A percentile compares a stretch with the other conserved stretches of the same genome.
Evolutionary conservation across 2,113 vertebrate genomes (phyloP).

Genomic region (Phylloscopus whistleri): DNA sequence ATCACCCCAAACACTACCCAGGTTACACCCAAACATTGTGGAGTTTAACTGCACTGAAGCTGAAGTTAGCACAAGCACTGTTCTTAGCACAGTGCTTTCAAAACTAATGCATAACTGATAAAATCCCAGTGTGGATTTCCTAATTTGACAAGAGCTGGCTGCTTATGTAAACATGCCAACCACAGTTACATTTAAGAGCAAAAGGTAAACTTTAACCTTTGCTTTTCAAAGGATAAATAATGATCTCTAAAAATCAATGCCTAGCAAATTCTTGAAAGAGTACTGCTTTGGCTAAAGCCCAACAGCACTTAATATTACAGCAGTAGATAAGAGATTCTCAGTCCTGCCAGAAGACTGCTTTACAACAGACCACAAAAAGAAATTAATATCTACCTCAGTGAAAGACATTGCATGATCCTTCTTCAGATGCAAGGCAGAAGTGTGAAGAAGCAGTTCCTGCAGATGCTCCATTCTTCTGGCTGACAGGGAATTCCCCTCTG

Average conservation of each 20-base stretch:
- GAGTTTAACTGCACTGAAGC: background rate
- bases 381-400: background rate
- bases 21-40: background rate
- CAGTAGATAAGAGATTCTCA: background rate
- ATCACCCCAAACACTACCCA: background rate
- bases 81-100: background rate
- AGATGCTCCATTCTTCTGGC: background rate
- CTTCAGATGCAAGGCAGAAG: background rate
- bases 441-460: background rate
- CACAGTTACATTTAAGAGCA: conserved; percentile 35
- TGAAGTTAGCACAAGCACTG: background rate
- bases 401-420: background rate
- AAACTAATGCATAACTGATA: background rate
- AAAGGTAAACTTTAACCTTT: conserved; percentile 38
- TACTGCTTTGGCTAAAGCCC: background rate
- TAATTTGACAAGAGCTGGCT: conserved; percentile 57
- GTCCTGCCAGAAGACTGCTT: background rate
- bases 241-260: background rate
- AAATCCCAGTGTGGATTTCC: background rate
- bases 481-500: background rate
- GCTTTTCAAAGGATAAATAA: conserved; percentile 21
- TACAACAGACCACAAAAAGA: background rate
- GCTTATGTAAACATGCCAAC: conserved; percentile 35
- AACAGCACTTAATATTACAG: background rate
- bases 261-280: background rate